These are phyloP conservation scores for Microdon myrmicae DNA, from an alignment of 2,888 invertebrate species.

Conservation along the genomic window DNA sequence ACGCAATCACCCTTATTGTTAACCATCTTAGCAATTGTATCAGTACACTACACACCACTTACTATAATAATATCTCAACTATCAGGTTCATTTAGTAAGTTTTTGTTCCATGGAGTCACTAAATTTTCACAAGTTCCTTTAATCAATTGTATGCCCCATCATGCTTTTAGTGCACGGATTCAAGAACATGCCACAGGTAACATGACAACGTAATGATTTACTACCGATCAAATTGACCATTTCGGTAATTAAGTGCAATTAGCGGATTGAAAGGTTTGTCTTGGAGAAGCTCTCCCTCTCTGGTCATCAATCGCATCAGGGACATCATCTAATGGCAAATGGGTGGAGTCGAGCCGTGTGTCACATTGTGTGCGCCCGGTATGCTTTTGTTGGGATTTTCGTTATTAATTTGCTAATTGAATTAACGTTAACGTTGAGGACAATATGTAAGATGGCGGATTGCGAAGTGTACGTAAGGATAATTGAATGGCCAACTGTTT, in stretches of 20 bases:
- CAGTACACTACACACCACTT: not conserved
- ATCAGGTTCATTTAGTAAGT: too few species aligned
- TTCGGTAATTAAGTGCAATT: conserved; percentile 55
- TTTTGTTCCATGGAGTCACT: too few species aligned
- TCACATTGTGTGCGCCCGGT: conserved; percentile 30
- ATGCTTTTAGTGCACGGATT: too few species aligned
- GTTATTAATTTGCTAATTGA: conserved; percentile 52
- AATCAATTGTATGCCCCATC: too few species aligned
- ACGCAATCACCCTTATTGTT: not conserved
- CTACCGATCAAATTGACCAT: conserved; percentile 49
- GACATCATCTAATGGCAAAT: not conserved
- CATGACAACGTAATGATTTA: conserved; percentile 36
- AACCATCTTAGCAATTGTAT: not conserved
- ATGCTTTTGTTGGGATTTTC: conserved; percentile 36
- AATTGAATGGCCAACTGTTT: too few species aligned
- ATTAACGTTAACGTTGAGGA: conserved; percentile 46
- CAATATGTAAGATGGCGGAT: not conserved
- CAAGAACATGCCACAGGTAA: too few species aligned
- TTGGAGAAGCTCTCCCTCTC: too few species aligned
- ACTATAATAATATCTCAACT: too few species aligned
- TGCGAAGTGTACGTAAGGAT: too few species aligned
- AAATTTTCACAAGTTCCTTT: not conserved
- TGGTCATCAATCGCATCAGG: too few species aligned
- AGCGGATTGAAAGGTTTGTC: conserved; percentile 53
- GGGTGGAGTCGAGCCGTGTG: conserved; percentile 19